Evolutionary conservation across 1,140 invertebrate species (phyloP).

Genomic region (Leucophenga varia): DNA sequence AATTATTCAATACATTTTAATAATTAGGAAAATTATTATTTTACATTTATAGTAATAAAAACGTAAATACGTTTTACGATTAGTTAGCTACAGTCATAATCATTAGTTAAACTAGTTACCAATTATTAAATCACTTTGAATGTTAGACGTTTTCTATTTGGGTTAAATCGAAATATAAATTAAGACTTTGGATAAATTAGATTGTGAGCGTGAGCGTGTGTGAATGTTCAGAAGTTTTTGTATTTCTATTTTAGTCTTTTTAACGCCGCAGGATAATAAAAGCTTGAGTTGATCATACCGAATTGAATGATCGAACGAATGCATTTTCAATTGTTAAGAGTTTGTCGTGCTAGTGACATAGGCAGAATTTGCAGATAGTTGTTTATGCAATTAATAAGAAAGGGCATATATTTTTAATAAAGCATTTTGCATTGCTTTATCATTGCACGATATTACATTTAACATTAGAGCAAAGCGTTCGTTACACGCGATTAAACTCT

Average conservation of each 20-base stretch:
- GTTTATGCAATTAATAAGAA: no score
- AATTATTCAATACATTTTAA: constrained; percentile 13
- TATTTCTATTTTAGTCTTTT: constrained; percentile 37
- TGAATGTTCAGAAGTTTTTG: constrained; percentile 53
- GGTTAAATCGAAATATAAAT: neutral
- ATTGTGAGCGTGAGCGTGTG: constrained; percentile 57
- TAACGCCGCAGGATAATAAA: neutral
- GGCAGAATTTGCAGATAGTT: neutral
- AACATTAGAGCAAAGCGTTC: no score
- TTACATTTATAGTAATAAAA: constrained; percentile 42
- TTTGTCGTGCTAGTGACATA: constrained; percentile 32
- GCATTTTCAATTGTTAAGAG: no score
- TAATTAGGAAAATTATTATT: constrained; percentile 29
- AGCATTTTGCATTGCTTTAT: no score
- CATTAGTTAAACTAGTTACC: constrained; percentile 28
- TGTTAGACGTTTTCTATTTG: constrained; percentile 1
- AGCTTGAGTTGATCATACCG: neutral
- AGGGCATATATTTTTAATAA: no score
- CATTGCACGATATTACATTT: no score
- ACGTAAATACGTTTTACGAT: constrained; percentile 40
- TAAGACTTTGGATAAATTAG: constrained; percentile 39
- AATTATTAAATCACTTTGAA: no score
- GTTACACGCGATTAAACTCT: no score
- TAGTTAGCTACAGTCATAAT: constrained; percentile 49
- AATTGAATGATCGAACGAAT: neutral